Evolutionary conservation across 2,888 invertebrate genomes (phyloP), one percentile per base, ranked within the genome.

Genomic region (Trachelus tabidus): DNA sequence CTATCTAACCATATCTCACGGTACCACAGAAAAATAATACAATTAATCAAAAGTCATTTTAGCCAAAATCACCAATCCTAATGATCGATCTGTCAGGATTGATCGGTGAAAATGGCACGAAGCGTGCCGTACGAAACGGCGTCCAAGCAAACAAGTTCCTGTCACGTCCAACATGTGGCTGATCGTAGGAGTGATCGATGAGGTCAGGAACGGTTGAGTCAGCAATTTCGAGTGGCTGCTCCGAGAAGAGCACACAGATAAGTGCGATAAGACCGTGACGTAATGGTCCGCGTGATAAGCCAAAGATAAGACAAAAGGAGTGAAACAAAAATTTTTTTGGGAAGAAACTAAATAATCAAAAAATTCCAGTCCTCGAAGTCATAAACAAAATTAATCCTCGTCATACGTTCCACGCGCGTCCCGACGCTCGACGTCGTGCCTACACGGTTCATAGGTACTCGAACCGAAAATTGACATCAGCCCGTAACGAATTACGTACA

Each of bases 401-500:
- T 30, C 11, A 30, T 12, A 11, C 11, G 31, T 69, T 4, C 0
- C 4, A 3, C 3, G 9, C 31, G 69, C 69, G 69, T 69, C 69
- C 31, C 69, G 69, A 33, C 33, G 69, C 69, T 30, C 23, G 69
- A 6, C 33, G 69, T 30, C 69, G 69, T 30, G 69, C 69, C 31
- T 79, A 78, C 80, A 79, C 79, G 40, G 23, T 40, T 6, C 40
- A 1, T 40, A 40, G 40, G 40, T 81, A 83, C 85, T 85, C 83
- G 83, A 85, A 80, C 83, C 84, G 83, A 81, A 84, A 83, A 81
- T 81, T 81, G 86, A 83, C 89, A 90, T 86, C 87, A 84, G 89
- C 82, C 90, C 91, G 87, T 81, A 85, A 88, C 91, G 89, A 91
- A 91, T 91, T 74, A 81, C 33, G 79, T 80, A 89, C 88, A 89